phyloP scores from a whole-genome alignment of 2,797 vertebrate genomes.

The Jordanella pulchra region DNA sequence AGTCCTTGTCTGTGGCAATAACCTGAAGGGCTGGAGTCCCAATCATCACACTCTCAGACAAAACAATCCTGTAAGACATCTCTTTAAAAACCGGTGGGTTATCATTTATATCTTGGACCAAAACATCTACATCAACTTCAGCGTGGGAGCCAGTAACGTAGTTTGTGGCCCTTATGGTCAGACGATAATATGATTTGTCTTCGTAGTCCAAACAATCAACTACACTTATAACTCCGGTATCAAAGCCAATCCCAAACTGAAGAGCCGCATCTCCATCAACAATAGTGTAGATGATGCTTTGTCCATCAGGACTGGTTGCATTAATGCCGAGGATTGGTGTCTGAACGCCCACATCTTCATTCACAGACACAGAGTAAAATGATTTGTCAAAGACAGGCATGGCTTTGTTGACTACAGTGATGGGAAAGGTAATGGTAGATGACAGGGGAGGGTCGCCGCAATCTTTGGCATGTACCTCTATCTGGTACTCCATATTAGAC shows the following conservation, averaged over 20 bases:
- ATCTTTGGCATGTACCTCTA: constrained; percentile 90
- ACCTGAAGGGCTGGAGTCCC: constrained; percentile 94
- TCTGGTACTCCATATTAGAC: constrained; percentile 93
- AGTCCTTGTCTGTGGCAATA: constrained; percentile 89
- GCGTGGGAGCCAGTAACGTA: constrained; percentile 92
- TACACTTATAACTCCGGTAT: constrained; percentile 93
- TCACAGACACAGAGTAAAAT: constrained; percentile 90
- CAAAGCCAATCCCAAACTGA: constrained; percentile 95
- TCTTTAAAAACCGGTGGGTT: constrained; percentile 91
- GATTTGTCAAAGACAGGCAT: constrained; percentile 97
- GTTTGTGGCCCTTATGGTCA: constrained; percentile 92
- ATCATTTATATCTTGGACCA: constrained; percentile 91
- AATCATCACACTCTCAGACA: constrained; percentile 94
- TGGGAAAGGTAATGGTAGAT: constrained; percentile 87
- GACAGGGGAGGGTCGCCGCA: constrained; percentile 88
- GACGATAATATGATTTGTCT: constrained; percentile 82
- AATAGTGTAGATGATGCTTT: constrained; percentile 96
- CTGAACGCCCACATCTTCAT: constrained; percentile 88
- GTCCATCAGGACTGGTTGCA: constrained; percentile 95
- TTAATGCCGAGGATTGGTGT: constrained; percentile 93
- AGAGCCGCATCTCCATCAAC: constrained; percentile 90
- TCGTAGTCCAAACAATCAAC: constrained; percentile 91
- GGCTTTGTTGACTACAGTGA: constrained; percentile 97
- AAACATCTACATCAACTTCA: constrained; percentile 91
- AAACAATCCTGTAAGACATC: constrained; percentile 84